phyloP scores from a whole-genome alignment of 2,797 vertebrate genomes.

The Apogon hyalosoma region DNA sequence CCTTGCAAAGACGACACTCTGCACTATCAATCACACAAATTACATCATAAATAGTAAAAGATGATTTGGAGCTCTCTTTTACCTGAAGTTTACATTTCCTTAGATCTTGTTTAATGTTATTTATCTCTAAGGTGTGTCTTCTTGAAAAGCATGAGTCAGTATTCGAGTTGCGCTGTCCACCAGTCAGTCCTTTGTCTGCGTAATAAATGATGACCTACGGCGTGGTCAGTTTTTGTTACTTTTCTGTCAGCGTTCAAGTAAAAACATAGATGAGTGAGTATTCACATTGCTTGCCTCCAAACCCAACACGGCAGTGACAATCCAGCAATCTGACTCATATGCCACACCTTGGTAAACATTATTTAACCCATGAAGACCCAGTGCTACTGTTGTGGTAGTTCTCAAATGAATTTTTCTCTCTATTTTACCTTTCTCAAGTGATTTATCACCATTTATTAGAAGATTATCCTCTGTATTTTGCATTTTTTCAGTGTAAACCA shows the following conservation, averaged over 20 bases:
- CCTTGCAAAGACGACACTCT: constrained; percentile 54
- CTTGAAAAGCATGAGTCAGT: constrained; percentile 14
- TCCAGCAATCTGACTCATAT: constrained; percentile 3
- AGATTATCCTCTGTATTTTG: too few species aligned
- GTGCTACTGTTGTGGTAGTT: too few species aligned
- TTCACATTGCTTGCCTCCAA: constrained; percentile 8
- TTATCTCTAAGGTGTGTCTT: constrained; percentile 35
- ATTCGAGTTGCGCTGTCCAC: constrained; percentile 9
- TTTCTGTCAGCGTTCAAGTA: constrained; percentile 1
- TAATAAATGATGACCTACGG: constrained; percentile 4
- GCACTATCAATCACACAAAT: constrained; percentile 63
- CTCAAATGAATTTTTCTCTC: too few species aligned
- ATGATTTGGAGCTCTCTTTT: constrained; percentile 44
- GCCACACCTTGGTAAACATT: constrained; percentile 4
- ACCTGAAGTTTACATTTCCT: constrained; percentile 45
- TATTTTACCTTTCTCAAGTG: too few species aligned
- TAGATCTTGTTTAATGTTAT: constrained; percentile 49
- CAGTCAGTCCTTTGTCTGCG: constrained; percentile 20
- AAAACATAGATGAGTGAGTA: constrained; percentile 13
- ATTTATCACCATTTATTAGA: too few species aligned
- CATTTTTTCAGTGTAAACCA: too few species aligned
- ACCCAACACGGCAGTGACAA: constrained; percentile 1
- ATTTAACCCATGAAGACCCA: too few species aligned
- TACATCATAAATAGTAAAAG: constrained; percentile 47
- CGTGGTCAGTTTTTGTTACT: neutral